These are phyloP conservation scores for Bradynema listronoti DNA, from an alignment of 1,140 invertebrate species.

Conservation along the genomic window DNA sequence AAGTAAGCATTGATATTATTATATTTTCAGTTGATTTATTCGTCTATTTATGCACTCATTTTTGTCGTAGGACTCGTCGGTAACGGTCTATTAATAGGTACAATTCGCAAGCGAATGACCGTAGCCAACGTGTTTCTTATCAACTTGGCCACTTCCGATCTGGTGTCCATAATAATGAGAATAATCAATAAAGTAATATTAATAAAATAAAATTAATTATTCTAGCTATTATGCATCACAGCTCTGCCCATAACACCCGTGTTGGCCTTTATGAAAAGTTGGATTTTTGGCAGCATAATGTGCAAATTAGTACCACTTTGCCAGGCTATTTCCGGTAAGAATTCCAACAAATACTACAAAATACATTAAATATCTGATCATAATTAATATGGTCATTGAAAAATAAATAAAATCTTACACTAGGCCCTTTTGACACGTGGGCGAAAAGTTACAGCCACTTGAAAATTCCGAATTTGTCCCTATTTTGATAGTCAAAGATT, in stretches of 20 bases:
- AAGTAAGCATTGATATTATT: slow-evolving; percentile 8
- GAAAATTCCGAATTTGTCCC: no score
- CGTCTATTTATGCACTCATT: slow-evolving; percentile 47
- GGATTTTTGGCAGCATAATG: slow-evolving; percentile 42
- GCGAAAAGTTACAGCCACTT: no score
- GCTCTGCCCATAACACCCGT: slow-evolving; percentile 57
- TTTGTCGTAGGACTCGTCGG: slow-evolving; percentile 55
- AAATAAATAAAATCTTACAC: no score
- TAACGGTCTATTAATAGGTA: slow-evolving; percentile 52
- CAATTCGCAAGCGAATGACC: slow-evolving; percentile 45
- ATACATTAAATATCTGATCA: neutral
- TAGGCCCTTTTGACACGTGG: no score
- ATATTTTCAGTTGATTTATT: slow-evolving; percentile 46
- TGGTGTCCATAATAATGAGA: slow-evolving; percentile 30
- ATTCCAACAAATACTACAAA: no score
- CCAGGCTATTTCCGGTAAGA: slow-evolving; percentile 52
- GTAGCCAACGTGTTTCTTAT: slow-evolving; percentile 52
- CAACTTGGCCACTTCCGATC: slow-evolving; percentile 55
- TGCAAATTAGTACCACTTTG: slow-evolving; percentile 54
- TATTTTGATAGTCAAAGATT: no score
- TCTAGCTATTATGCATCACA: slow-evolving; percentile 57
- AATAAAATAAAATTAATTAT: neutral
- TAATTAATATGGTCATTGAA: no score
- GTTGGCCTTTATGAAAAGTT: slow-evolving; percentile 51
- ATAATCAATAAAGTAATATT: neutral